Conservation (phyloP, 2,113 vertebrate species). For the Budorcas taxicolor region DNA sequence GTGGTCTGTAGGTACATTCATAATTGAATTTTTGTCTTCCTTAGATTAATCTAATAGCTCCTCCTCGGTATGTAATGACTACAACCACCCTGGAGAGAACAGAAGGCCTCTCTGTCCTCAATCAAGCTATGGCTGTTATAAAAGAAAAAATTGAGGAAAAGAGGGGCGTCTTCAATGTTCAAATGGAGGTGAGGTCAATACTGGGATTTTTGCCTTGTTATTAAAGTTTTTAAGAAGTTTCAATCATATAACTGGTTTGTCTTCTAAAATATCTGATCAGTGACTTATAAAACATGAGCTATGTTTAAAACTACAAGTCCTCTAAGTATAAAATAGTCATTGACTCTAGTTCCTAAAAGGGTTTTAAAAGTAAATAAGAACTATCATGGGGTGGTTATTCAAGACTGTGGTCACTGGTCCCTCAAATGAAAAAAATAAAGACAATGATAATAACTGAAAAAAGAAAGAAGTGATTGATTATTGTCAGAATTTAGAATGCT, state of each 20-base stretch:
- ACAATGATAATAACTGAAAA: background rate
- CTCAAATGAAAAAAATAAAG: background rate
- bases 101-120: constrained; percentile 96
- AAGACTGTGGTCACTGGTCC: background rate
- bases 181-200: constrained; percentile 90
- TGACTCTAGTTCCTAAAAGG: background rate
- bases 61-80: constrained; percentile 99
- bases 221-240: constrained; percentile 14
- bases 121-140: constrained; percentile 98
- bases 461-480: background rate
- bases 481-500: background rate
- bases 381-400: background rate
- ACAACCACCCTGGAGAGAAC: constrained; percentile 98
- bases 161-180: constrained; percentile 96
- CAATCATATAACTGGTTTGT: background rate
- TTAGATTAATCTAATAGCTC: constrained; percentile 98
- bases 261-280: background rate
- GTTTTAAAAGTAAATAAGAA: background rate
- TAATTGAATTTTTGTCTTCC: background rate
- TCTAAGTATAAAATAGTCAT: constrained; percentile 5
- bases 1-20: background rate
- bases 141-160: constrained; percentile 99
- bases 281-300: background rate
- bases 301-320: background rate
- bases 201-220: background rate